These are phyloP conservation scores for Catocala sponsa DNA, from an alignment of 2,888 invertebrate species.

Conservation along the genomic window DNA sequence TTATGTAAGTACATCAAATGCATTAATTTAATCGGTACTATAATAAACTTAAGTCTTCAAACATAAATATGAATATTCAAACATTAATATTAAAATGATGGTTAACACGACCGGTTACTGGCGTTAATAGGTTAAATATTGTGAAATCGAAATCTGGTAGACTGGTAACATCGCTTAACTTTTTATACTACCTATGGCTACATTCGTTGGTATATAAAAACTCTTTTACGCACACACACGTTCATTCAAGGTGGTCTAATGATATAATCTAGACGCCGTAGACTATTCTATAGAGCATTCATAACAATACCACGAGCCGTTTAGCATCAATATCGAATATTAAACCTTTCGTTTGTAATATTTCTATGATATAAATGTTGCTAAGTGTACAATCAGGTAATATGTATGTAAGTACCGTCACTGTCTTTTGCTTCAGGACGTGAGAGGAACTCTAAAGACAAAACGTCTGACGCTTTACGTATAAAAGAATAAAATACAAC, in stretches of 20 bases:
- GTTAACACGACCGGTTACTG: constrained; percentile 15
- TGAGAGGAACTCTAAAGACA: constrained; percentile 19
- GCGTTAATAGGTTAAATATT: constrained; percentile 20
- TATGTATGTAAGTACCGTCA: constrained; percentile 20
- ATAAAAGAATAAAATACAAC: constrained; percentile 4
- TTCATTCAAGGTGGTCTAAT: neutral
- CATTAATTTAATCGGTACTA: constrained; percentile 18
- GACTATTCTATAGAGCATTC: constrained; percentile 3
- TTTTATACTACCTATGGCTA: neutral
- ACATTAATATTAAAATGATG: constrained; percentile 24
- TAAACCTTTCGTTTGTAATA: constrained; percentile 15
- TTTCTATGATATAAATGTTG: constrained; percentile 15
- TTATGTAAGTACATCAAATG: neutral
- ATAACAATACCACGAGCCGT: constrained; percentile 3
- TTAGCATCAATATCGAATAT: constrained; percentile 9
- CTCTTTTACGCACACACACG: neutral
- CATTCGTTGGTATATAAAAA: neutral
- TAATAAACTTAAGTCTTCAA: constrained; percentile 24
- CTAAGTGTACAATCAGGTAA: constrained; percentile 13
- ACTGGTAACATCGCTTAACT: neutral
- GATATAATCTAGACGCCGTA: constrained; percentile 6
- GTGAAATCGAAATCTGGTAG: constrained; percentile 13
- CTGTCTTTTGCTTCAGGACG: constrained; percentile 22
- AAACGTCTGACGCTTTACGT: constrained; percentile 6
- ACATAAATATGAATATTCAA: constrained; percentile 38